Evolutionary conservation across 2,797 vertebrate genomes (phyloP).

Genomic region (Sylvia borin): DNA sequence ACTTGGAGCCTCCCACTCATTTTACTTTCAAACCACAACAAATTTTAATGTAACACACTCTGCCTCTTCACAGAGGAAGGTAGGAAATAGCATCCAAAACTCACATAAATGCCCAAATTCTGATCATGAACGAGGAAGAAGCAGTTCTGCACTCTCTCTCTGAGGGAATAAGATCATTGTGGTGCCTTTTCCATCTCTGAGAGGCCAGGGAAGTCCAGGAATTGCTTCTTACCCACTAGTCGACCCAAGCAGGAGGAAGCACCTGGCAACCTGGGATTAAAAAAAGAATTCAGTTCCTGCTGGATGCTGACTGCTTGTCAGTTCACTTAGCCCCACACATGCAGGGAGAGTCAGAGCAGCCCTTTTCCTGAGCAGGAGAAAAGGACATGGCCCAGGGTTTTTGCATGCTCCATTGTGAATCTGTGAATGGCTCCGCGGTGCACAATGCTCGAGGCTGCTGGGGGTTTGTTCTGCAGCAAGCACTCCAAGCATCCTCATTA

Average conservation of each 20-base stretch:
- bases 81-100: constrained; percentile 65
- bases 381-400: background rate
- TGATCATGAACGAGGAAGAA: constrained; percentile 37
- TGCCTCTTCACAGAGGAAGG: constrained; percentile 51
- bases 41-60: constrained; percentile 59
- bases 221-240: background rate
- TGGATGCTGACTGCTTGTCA: background rate
- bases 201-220: background rate
- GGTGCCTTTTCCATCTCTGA: background rate
- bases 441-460: background rate
- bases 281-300: background rate
- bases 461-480: background rate
- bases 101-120: constrained; percentile 29
- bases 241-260: background rate
- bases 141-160: background rate
- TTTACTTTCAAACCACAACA: too few relatives aligned
- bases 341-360: background rate
- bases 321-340: background rate
- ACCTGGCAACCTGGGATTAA: background rate
- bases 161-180: background rate
- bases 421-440: background rate
- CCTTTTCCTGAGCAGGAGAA: background rate
- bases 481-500: fast-evolving
- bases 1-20: too few relatives aligned
- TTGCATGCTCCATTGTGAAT: background rate